Base-by-base conservation (phyloP, 2,888 invertebrate species). In the Caenorhabditis sulstoni region DNA sequence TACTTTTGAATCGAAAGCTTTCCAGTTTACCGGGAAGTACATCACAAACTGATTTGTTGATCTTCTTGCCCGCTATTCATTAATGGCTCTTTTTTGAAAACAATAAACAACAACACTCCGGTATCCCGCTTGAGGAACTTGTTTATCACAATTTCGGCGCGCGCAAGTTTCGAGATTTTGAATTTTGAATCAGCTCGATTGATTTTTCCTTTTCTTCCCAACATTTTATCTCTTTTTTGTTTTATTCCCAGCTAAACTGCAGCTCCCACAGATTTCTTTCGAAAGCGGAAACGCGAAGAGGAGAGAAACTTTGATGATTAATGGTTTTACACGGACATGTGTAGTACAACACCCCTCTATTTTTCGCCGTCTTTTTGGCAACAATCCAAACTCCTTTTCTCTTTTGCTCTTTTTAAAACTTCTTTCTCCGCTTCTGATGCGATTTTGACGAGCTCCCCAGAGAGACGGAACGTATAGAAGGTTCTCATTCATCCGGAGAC, bases 361-460 rank as follows among this genome's bases (percentile, higher is more conserved):
- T 49, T 3, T 7, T 29, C 29, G 29, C 29, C 29, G 41, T 49
- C 49, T 37, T 50, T 47, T 50, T 37, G 61, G 65, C 65, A 65
- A 53, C 65, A 65, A 52, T 52, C 23, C 29, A 29, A 50, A 50
- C 49, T 49, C 22, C 58, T 44, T 58, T 18, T 23, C 20, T 22
- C 58, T 39, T 58, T 22, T 23, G 16, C 14, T 23, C 52, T 7
- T 22, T 2, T 7, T 9, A 52, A 14, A 23, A n/a, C 52, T 23
- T 52, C 23, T 52, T 23, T 59, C 45, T 59, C 14, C 29, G 29
- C 29, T 3, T 66, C 45, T 71, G 55, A 71, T 71, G 71, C 62
- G 71, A 71, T 64, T 71, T 71, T 71, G 71, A 71, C 71, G 71
- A 71, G 71, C 71, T 71, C 71, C 57, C 71, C 29, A 45, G 71